A percentile compares a stretch with the other conserved stretches of the same genome.
phyloP scores from a whole-genome alignment of 2,113 vertebrate species.

The Alexandromys fortis region DNA sequence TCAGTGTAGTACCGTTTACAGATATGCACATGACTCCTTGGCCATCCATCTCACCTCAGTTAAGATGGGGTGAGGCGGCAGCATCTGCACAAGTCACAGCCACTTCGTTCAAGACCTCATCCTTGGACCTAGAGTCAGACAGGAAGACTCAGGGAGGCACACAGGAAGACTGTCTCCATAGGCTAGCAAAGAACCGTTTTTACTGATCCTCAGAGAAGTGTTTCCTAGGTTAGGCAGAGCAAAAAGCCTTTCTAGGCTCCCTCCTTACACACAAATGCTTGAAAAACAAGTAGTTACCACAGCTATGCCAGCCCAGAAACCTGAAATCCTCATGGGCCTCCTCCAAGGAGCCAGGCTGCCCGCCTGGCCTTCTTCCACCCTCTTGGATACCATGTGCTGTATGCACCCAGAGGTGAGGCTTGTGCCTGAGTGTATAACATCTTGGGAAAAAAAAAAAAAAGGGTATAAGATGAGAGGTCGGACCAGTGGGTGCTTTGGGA shows the following conservation, averaged over 20 bases:
- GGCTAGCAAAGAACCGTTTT: background rate
- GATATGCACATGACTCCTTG: background rate
- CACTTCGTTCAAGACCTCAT: background rate
- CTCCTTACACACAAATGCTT: background rate
- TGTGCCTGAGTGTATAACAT: background rate
- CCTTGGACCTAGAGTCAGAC: background rate
- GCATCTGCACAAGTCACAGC: too few species aligned
- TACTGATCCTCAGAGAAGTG: background rate
- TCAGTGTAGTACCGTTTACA: background rate
- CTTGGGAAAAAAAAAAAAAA: background rate
- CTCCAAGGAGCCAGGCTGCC: background rate
- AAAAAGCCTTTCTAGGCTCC: background rate
- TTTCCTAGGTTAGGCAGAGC: background rate
- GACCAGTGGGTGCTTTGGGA: background rate
- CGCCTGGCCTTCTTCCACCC: background rate
- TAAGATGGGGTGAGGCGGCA: too few species aligned
- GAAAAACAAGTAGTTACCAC: background rate
- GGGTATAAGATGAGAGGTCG: background rate
- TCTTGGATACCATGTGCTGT: background rate
- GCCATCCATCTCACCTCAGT: background rate
- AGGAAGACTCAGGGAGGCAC: background rate
- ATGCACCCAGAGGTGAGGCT: accelerated
- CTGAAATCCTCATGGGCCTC: background rate
- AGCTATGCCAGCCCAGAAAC: background rate
- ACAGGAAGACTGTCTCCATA: background rate